These are phyloP conservation scores for Coelinius sp. DNA, from an alignment of 2,888 invertebrate species.

Conservation along the genomic window DNA sequence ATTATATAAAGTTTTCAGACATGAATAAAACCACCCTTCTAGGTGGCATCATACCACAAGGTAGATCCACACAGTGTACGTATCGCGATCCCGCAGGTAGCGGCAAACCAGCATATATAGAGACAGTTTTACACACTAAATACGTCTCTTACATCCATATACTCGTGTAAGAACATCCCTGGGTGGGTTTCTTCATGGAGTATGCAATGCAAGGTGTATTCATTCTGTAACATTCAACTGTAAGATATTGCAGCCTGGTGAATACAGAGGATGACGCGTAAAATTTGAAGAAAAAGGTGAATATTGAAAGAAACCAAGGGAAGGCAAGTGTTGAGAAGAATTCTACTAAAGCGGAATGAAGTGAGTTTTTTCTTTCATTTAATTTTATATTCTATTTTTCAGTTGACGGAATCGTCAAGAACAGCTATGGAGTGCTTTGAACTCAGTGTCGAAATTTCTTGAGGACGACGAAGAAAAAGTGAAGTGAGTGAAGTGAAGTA, in stretches of 20 bases:
- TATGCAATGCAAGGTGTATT: neutral
- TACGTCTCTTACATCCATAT: neutral
- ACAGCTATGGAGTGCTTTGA: neutral
- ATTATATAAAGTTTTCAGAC: slow-evolving; percentile 9
- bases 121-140: slow-evolving; percentile 7
- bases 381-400: neutral
- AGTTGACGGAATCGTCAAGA: neutral
- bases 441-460: neutral
- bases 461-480: neutral
- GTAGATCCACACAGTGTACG: neutral
- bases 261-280: neutral
- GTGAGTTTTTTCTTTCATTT: neutral
- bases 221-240: neutral
- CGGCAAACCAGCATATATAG: neutral
- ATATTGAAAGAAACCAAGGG: neutral
- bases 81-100: slow-evolving; percentile 13
- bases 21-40: slow-evolving; percentile 15
- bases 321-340: neutral
- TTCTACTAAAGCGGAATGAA: neutral
- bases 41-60: neutral
- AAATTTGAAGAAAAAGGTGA: slow-evolving; percentile 3
- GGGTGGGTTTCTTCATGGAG: neutral
- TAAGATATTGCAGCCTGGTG: neutral
- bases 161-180: slow-evolving; percentile 14
- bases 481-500: slow-evolving; percentile 2